Evolutionary conservation across 2,888 invertebrate species (phyloP), one percentile per base, ranked within the genome.

Genomic region (Blastobasis lacticolella): DNA sequence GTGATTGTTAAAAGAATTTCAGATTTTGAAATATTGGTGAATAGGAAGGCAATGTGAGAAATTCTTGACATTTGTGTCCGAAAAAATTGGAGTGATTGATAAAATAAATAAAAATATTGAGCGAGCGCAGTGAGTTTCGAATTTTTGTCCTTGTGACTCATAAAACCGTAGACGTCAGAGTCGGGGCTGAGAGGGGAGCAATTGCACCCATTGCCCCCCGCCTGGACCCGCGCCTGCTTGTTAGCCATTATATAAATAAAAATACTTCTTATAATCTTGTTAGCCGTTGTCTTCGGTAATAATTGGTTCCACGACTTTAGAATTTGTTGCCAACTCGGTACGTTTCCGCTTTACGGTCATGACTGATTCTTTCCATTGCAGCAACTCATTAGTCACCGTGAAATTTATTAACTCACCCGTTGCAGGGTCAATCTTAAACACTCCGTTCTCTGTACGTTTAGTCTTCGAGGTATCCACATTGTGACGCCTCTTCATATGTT

Each of bases 401-500:
- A 66, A 65, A 0, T n/a, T 10, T n/a, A 72, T 58, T 4, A 78
- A 60, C 5, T 68, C 63, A 2, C 73, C 73, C 0, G 81, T 78
- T 0, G 57, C 58, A 0, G 78, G 78, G 50, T 81, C 73, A 8
- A 81, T 69, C 0, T 80, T 81, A 46, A 71, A 79, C 0, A 75
- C 59, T 1, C 79, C 81, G 1, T 81, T 82, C 0, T 87, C 85
- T 0, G 89, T 78, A 7, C 65, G 71, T 56, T 70, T 80, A 56
- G 67, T 80, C 54, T 75, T 81, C 0, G 78, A 63, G 64, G 73
- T 75, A 42, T 78, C 71, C 53, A 66, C 89, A 10, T 91, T 91
- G 61, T 94, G 93, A 36, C 91, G 83, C n/a, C 93, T 82, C 73
- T 93, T 93, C 92, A 94, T 93, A 65, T 94, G 94, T 64, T 94